phyloP scores from a whole-genome alignment of 2,888 invertebrate species.

The Teleogryllus oceanicus region DNA sequence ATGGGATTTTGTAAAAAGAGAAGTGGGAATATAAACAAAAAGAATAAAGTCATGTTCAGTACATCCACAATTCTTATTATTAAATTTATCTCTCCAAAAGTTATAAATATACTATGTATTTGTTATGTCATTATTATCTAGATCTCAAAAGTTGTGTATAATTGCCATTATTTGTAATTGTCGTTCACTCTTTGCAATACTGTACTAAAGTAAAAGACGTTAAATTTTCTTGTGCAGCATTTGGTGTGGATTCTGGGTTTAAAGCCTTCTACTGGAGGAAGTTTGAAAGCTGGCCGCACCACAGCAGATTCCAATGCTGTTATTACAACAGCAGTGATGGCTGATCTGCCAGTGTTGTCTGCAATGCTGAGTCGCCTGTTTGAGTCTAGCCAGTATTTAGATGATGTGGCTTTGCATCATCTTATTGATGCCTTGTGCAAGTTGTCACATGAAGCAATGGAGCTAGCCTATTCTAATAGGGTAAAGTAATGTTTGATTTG shows the following conservation, averaged over 20 bases:
- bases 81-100: too few species aligned
- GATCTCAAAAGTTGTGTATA: too few species aligned
- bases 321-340: constrained; percentile 94
- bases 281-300: constrained; percentile 78
- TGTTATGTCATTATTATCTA: too few species aligned
- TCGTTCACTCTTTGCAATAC: too few species aligned
- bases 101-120: too few species aligned
- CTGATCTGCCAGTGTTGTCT: constrained; percentile 85
- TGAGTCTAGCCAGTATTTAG: constrained; percentile 89
- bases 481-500: constrained; percentile 50
- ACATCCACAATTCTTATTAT: too few species aligned
- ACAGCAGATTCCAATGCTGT: constrained; percentile 79
- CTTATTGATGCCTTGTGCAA: constrained; percentile 95
- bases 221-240: constrained; percentile 47
- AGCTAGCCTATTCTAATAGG: constrained; percentile 89
- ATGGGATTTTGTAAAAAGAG: too few species aligned
- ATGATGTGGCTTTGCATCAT: constrained; percentile 92
- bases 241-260: constrained; percentile 91
- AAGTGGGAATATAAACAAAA: too few species aligned
- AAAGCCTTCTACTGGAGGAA: constrained; percentile 91
- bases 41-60: too few species aligned
- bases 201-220: too few species aligned
- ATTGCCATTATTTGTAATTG: too few species aligned
- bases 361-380: constrained; percentile 89
- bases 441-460: constrained; percentile 95